Conservation (phyloP, 2,797 vertebrate genomes). For the Artibeus lituratus region DNA sequence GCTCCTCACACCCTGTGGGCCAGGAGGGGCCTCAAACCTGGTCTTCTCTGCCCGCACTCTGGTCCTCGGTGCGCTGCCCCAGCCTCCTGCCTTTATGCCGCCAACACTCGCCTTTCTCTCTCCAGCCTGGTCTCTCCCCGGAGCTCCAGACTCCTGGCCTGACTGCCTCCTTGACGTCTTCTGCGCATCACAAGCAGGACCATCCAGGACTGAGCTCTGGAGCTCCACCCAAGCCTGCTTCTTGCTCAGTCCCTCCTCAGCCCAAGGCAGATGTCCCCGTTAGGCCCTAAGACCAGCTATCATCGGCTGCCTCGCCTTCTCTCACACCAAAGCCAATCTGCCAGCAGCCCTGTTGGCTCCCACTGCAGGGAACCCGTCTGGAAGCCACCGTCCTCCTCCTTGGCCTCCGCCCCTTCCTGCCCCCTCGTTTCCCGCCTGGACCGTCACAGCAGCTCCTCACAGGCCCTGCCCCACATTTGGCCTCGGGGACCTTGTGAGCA, state of each 20-base stretch:
- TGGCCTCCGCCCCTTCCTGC: not conserved
- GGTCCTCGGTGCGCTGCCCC: not conserved
- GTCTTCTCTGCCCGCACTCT: not conserved
- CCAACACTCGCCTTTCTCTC: not conserved
- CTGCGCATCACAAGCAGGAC: fast-evolving
- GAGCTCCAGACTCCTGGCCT: not conserved
- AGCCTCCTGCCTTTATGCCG: not conserved
- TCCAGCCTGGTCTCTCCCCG: not conserved
- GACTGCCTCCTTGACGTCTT: not conserved
- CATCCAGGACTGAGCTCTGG: not conserved
- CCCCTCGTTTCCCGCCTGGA: not conserved
- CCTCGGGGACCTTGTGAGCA: not conserved
- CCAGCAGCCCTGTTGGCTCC: not conserved
- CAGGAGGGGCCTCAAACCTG: not conserved
- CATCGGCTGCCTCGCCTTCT: not conserved
- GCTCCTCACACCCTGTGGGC: not conserved
- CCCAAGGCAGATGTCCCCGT: not conserved
- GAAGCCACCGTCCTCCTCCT: not conserved
- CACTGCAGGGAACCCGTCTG: fast-evolving
- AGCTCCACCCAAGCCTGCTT: not conserved
- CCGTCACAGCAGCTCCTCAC: not conserved
- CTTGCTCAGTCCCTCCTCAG: not conserved
- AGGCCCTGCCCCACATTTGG: not conserved
- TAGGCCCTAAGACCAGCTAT: not conserved
- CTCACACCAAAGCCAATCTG: not conserved